A percentile compares a stretch with the other conserved stretches of the same genome.
These are phyloP conservation scores for Portunus trituberculatus DNA, from an alignment of 1,140 invertebrate genomes.

Conservation along the genomic window DNA sequence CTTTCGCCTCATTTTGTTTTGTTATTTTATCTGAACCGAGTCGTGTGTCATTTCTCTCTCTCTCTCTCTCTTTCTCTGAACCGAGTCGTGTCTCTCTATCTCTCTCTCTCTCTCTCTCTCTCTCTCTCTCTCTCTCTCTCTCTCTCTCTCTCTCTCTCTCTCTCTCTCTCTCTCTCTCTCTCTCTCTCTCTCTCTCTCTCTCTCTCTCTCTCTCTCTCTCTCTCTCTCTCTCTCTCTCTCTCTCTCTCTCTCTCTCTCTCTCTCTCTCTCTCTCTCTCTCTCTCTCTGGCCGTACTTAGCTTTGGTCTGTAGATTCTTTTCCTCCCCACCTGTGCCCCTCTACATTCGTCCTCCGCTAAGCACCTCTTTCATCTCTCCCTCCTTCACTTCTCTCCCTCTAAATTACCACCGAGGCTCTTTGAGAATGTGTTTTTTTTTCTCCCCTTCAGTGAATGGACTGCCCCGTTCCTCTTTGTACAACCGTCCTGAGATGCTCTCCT, in stretches of 20 bases:
- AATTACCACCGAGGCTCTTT: not conserved
- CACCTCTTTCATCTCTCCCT: slow-evolving; percentile 7
- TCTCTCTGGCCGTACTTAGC: slow-evolving; percentile 1
- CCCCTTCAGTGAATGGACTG: too few relatives aligned
- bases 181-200: slow-evolving; percentile 14
- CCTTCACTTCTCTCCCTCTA: not conserved
- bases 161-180: slow-evolving; percentile 14
- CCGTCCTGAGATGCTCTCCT: too few relatives aligned
- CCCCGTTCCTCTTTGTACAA: too few relatives aligned
- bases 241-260: not conserved
- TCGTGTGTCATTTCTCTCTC: not conserved
- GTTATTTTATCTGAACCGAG: too few relatives aligned
- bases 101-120: slow-evolving; percentile 30
- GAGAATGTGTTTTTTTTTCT: too few relatives aligned
- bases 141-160: not conserved
- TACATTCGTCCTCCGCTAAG: not conserved
- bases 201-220: slow-evolving; percentile 23
- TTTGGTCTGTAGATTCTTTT: not conserved
- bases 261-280: slow-evolving; percentile 17
- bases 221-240: slow-evolving; percentile 14
- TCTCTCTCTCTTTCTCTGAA: not conserved
- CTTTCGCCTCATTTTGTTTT: not conserved
- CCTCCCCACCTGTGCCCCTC: too few relatives aligned
- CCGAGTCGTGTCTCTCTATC: not conserved
- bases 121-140: not conserved